These are phyloP conservation scores for Sebastes schlegelii DNA, from an alignment of 2,113 vertebrate species.

Conservation along the genomic window DNA sequence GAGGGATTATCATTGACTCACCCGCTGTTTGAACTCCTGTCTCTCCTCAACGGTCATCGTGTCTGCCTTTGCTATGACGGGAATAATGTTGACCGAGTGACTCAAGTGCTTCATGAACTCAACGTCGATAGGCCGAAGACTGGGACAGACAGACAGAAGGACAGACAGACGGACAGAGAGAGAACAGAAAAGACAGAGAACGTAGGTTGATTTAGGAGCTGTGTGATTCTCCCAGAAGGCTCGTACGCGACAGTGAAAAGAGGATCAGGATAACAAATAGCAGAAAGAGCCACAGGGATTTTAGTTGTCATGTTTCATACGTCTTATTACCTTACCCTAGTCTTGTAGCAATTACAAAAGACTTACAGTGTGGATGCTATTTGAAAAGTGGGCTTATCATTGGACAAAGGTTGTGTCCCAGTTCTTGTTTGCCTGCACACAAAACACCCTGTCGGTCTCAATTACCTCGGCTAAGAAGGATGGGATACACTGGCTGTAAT, in stretches of 20 bases:
- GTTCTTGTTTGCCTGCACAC: constrained; percentile 33
- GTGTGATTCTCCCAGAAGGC: not conserved
- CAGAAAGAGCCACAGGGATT: not conserved
- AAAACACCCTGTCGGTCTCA: constrained; percentile 34
- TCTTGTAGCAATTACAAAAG: constrained; percentile 25
- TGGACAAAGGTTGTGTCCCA: constrained; percentile 40
- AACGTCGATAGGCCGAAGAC: constrained; percentile 92
- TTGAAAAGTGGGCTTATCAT: constrained; percentile 36
- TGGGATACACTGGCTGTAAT: constrained; percentile 23
- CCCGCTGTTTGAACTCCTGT: constrained; percentile 95
- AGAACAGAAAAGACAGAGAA: not conserved
- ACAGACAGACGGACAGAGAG: not conserved
- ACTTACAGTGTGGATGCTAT: constrained; percentile 10
- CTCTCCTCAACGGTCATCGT: constrained; percentile 97
- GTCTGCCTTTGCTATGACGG: constrained; percentile 95
- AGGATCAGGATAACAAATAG: not conserved
- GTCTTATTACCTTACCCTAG: constrained; percentile 18
- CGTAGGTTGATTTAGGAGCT: not conserved
- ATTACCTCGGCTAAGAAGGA: constrained; percentile 33
- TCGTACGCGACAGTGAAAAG: not conserved
- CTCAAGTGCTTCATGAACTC: constrained; percentile 98
- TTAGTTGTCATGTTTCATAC: constrained; percentile 27
- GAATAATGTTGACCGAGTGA: constrained; percentile 97
- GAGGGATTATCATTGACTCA: constrained; percentile 71
- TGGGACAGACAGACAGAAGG: constrained; percentile 60